phyloP scores from a whole-genome alignment of 1,140 invertebrate genomes.

The Spodoptera litura region DNA sequence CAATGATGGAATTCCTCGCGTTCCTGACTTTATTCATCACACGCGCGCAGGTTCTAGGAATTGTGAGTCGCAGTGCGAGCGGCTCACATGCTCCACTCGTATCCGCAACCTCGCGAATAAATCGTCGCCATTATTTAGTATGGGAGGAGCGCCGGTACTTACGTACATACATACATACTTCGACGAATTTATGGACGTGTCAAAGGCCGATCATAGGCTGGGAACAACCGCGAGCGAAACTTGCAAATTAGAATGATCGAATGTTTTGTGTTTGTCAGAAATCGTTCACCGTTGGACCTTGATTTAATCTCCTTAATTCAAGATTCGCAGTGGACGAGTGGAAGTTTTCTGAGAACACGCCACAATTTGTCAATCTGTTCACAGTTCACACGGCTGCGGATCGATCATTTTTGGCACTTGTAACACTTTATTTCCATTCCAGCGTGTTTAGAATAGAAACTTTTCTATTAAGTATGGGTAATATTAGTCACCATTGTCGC shows the following conservation, averaged over 20 bases:
- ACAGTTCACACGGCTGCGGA: conserved; percentile 23
- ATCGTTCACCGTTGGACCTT: conserved; percentile 37
- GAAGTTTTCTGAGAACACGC: conserved; percentile 51
- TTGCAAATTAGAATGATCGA: conserved; percentile 56
- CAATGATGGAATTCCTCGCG: conserved; percentile 79
- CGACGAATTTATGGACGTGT: conserved; percentile 76
- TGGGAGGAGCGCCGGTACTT: conserved; percentile 72
- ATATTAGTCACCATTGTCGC: conserved; percentile 69
- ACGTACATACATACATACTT: conserved; percentile 67
- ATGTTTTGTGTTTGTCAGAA: conserved; percentile 52
- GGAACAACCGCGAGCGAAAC: conserved; percentile 59
- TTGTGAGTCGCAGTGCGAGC: conserved; percentile 67
- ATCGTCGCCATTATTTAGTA: conserved; percentile 79
- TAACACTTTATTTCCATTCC: conserved; percentile 64
- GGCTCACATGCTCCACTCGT: conserved; percentile 70
- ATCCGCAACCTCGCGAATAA: conserved; percentile 78
- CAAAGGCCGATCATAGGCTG: conserved; percentile 74
- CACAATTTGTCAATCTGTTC: conserved; percentile 36
- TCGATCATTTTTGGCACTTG: conserved; percentile 33
- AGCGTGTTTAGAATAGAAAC: conserved; percentile 65
- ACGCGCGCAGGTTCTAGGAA: conserved; percentile 82
- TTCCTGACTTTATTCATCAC: conserved; percentile 82
- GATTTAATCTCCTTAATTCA: conserved; percentile 50
- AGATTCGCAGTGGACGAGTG: conserved; percentile 33
- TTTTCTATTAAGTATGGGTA: conserved; percentile 62